Base-by-base conservation (phyloP, 2,888 invertebrate species). In the Drosophila nigricruria region DNA sequence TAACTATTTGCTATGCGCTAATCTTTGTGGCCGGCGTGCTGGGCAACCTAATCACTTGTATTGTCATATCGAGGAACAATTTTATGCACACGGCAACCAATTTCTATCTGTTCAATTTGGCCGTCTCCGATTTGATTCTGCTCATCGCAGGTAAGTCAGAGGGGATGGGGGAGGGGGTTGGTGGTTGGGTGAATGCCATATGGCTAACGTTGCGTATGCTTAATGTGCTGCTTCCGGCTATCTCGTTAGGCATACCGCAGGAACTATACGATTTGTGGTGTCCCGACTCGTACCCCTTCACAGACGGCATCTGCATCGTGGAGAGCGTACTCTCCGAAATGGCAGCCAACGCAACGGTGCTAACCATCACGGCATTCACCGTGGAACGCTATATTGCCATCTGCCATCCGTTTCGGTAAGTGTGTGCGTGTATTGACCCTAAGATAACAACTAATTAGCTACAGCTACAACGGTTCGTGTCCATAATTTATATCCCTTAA, bases 361-460 rank as follows among this genome's bases (percentile, higher is more conserved):
- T 96, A 72, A 96, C 96, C 14, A 98, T 98, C 86, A 97, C 97
- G 0, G 97, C 97, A 3, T 98, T 98, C 92, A 98, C 96, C 0
- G 95, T 97, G 16, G 98, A 98, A 92, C 94, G 98, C 72, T 98
- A 97, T 91, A 95, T 97, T 40, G 97, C 97, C 6, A 97, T 97
- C 82, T 97, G 97, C 89, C 96, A 96, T 90, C 98, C 98, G 0
- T 96, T 98, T 73, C 90, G 93, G 93, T 93, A 79, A 91, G 92
- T 58, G 43, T 32, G 30, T n/a, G 42, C n/a, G 32, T 45, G 40
- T 56, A n/a, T 42, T 36, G 18, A 38, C 58, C 25, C 36, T 16
- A 32, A 63, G 62, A 63, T 63, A 63, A 56, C 56, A 56, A 32
- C 32, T 49, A 49, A 32, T 47, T 58, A 58, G 36, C 5, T 14